Percentiles rank a stretch among this genome's conserved stretches.
Conservation (phyloP, 2,797 vertebrate species). For the Valencia hispanica region DNA sequence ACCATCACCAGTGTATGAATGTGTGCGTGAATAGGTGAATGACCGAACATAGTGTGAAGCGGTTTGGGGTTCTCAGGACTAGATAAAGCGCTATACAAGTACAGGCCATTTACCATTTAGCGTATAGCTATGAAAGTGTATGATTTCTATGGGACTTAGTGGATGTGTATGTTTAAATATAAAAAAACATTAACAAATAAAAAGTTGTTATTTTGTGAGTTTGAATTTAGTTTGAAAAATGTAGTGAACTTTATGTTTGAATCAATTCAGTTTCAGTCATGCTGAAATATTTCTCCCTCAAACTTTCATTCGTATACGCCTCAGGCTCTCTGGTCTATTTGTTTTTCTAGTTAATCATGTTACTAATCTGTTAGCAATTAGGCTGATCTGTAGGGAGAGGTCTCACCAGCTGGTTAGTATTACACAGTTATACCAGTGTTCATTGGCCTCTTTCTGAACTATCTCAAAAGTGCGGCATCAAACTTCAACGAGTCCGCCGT, state of each 20-base stretch:
- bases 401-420: not conserved
- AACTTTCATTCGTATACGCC: not conserved
- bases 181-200: not conserved
- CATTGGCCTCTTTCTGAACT: not conserved
- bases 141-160: not conserved
- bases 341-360: not conserved
- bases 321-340: not conserved
- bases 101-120: no score
- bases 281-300: no score
- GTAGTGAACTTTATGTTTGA: not conserved
- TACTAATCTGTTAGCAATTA: not conserved
- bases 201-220: not conserved
- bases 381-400: not conserved
- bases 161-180: not conserved
- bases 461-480: not conserved
- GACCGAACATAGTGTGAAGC: no score
- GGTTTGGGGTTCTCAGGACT: no score
- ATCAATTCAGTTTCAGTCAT: not conserved
- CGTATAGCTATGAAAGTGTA: not conserved
- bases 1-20: no score
- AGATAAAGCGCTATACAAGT: no score
- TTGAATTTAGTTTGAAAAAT: not conserved
- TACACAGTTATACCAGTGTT: not conserved
- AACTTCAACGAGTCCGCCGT: not conserved
- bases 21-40: no score